phyloP scores from a whole-genome alignment of 2,113 vertebrate genomes.

The Chunga burmeisteri region DNA sequence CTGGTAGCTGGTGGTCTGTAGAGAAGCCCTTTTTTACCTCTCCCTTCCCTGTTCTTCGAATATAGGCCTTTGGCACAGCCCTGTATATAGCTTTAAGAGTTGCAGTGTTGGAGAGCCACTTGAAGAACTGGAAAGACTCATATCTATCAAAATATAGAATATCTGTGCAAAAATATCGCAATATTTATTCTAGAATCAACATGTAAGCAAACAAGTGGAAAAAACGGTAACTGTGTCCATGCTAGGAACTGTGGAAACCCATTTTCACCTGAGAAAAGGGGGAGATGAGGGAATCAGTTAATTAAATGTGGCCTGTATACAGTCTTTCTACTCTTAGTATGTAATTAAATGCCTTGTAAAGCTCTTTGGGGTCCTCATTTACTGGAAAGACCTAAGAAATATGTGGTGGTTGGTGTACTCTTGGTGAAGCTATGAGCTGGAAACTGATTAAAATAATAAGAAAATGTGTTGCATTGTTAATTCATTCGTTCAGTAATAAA shows the following conservation, averaged over 20 bases:
- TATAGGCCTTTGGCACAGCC: neutral
- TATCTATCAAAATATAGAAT: neutral
- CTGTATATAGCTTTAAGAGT: accelerated
- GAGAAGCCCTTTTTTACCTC: neutral
- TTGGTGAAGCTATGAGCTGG: neutral
- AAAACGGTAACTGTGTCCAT: neutral
- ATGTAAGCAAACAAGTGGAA: neutral
- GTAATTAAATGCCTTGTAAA: constrained; percentile 58
- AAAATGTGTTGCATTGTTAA: neutral
- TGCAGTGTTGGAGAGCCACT: neutral
- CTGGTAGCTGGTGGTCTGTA: neutral
- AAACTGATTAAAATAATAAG: constrained; percentile 12
- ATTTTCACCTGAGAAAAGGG: constrained; percentile 49
- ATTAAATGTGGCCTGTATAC: constrained; percentile 29
- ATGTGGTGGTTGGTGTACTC: neutral
- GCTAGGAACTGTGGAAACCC: constrained; percentile 2
- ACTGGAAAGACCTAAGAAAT: neutral
- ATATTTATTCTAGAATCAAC: neutral
- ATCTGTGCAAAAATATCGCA: neutral
- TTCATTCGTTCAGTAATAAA: neutral
- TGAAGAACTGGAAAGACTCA: neutral
- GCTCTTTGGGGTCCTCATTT: constrained; percentile 15
- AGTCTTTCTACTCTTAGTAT: neutral
- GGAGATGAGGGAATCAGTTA: constrained; percentile 42
- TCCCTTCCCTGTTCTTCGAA: neutral